These are phyloP conservation scores for Hylaeus anthracinus DNA, from an alignment of 1,140 invertebrate genomes.

Conservation along the genomic window DNA sequence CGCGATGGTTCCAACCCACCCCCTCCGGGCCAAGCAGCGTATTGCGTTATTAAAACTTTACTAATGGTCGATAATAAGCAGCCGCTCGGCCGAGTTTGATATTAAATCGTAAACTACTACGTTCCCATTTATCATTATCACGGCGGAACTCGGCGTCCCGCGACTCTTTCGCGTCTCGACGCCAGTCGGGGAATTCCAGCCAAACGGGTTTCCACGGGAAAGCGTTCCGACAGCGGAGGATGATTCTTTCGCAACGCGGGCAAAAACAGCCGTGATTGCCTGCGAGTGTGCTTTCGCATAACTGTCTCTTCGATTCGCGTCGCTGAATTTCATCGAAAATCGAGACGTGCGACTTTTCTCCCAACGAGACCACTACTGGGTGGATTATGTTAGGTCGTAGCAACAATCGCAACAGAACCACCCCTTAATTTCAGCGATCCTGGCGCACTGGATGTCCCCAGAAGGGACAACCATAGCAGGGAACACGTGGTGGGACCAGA, in stretches of 20 bases:
- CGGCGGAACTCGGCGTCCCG: conserved; percentile 45
- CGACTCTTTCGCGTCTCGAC: conserved; percentile 44
- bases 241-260: neutral
- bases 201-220: conserved; percentile 39
- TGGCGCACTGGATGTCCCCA: neutral
- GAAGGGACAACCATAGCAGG: neutral
- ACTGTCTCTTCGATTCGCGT: neutral
- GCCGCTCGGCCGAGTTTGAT: conserved; percentile 65
- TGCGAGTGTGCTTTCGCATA: neutral
- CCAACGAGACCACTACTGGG: too few species aligned
- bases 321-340: neutral
- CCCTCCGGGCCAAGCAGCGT: conserved; percentile 48
- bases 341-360: neutral
- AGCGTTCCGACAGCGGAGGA: neutral
- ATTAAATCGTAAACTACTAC: conserved; percentile 70
- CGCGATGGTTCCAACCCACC: conserved; percentile 55
- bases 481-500: conserved; percentile 4
- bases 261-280: conserved; percentile 1
- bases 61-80: conserved; percentile 70
- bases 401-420: neutral
- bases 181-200: conserved; percentile 33
- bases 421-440: neutral
- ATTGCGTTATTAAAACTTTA: conserved; percentile 70
- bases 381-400: too few species aligned
- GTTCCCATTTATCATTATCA: conserved; percentile 73